A percentile compares a stretch with the other conserved stretches of the same genome.
Conservation (phyloP, 2,113 vertebrate genomes). For the Indri indri region DNA sequence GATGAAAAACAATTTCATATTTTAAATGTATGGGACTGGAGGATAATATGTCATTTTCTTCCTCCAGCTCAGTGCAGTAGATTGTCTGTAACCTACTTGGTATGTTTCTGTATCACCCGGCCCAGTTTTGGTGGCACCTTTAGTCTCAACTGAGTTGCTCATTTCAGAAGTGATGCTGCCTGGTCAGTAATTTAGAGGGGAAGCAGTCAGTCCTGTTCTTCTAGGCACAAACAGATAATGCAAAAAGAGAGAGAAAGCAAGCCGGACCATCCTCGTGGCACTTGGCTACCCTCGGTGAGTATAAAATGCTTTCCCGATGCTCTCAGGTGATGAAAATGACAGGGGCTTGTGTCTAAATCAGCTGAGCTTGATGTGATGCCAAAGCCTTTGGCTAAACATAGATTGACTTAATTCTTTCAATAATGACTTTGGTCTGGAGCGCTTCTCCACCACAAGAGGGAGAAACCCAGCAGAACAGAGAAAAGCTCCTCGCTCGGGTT, state of each 20-base stretch:
- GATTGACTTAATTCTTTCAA: conserved; percentile 89
- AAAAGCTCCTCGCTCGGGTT: conserved; percentile 85
- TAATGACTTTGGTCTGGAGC: conserved; percentile 88
- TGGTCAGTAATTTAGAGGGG: conserved; percentile 37
- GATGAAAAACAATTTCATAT: conserved; percentile 75
- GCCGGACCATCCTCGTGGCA: conserved; percentile 1
- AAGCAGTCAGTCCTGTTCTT: conserved; percentile 68
- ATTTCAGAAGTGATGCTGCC: background rate
- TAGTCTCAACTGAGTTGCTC: background rate
- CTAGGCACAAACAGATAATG: conserved; percentile 63
- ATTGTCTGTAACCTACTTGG: background rate
- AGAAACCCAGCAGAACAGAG: conserved; percentile 86
- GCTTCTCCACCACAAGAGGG: conserved; percentile 86
- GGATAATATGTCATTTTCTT: conserved; percentile 32
- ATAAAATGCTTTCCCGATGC: conserved; percentile 73
- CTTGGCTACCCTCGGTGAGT: conserved; percentile 54
- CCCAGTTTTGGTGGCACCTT: background rate
- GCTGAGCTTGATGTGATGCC: conserved; percentile 82
- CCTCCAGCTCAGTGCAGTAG: background rate
- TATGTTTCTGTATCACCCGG: background rate
- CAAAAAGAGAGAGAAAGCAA: background rate
- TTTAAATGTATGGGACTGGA: conserved; percentile 61
- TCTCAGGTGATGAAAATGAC: conserved; percentile 85
- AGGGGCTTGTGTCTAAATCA: conserved; percentile 82
- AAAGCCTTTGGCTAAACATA: conserved; percentile 88